Evolutionary conservation across 2,888 invertebrate species (phyloP), one percentile per base, ranked within the genome.

Genomic region (Charanyca ferruginea): DNA sequence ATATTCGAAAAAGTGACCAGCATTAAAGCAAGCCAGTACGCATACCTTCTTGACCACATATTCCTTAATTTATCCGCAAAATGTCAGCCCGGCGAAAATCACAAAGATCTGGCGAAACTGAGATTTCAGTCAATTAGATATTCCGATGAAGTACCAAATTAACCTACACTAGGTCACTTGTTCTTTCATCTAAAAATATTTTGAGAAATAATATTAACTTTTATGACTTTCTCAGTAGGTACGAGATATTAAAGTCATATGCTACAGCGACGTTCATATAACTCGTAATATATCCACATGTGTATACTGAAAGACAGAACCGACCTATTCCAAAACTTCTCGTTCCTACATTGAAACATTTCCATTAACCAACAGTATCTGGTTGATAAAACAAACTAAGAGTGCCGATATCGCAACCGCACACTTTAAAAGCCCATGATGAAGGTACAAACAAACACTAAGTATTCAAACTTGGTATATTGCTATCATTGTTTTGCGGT

Each of bases 381-480:
- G 44, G 41, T 72, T 61, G 59, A 78, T 80, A 70, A 75, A 74
- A 70, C 69, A 32, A 69, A 66, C 76, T 62, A 73, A 79, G 74
- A 73, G 65, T 66, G 60, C 47, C 77, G 65, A 81, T 76, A 73
- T 76, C 73, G 51, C 54, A 70, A 81, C 83, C 84, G 73, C 80
- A 81, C 77, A 71, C 79, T 81, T 86, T 82, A 83, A 87, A 88
- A 87, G 84, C 86, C 85, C 86, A 87, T 68, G 73, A 63, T 83
- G 86, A 88, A 88, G 89, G 89, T 88, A 86, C 77, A 85, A 87
- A 85, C 80, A 80, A 58, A 67, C 59, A 83, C 83, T 84, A 90
- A 92, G 91, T 89, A 91, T 85, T 81, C 71, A 79, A 92, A 91
- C 89, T 91, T 90, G 80, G 85, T 86, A 90, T 90, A 89, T 90